A percentile compares a stretch with the other conserved stretches of the same genome.
phyloP scores from a whole-genome alignment of 2,113 vertebrate species.

The Nematolebias whitei region DNA sequence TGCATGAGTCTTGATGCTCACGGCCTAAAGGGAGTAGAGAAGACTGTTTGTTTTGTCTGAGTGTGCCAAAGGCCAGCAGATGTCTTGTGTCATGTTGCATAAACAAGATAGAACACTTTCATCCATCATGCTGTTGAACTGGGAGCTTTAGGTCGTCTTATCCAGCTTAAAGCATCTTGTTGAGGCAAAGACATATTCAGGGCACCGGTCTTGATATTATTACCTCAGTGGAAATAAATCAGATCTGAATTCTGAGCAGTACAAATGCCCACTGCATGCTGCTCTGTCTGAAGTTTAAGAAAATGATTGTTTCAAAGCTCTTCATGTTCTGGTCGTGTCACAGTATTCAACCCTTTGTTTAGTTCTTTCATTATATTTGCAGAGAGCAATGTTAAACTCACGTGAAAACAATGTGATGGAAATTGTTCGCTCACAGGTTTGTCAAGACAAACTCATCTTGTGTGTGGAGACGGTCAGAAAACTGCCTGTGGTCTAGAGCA shows the following conservation, averaged over 20 bases:
- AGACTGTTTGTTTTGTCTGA: constrained; percentile 42
- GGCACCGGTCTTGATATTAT: constrained; percentile 61
- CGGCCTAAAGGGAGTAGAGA: constrained; percentile 36
- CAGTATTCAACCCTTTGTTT: constrained; percentile 31
- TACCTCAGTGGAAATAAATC: constrained; percentile 70
- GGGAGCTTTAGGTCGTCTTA: constrained; percentile 54
- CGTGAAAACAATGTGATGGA: constrained; percentile 14
- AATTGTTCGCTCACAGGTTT: constrained; percentile 8
- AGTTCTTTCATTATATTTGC: constrained; percentile 15
- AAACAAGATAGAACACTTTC: constrained; percentile 75
- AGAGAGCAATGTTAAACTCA: constrained; percentile 8
- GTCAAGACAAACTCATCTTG: constrained; percentile 34
- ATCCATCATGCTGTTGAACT: constrained; percentile 74
- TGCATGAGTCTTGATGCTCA: constrained; percentile 24
- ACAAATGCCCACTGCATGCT: constrained; percentile 25
- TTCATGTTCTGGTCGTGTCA: constrained; percentile 26
- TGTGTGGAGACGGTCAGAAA: constrained; percentile 15
- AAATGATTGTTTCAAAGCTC: constrained; percentile 40
- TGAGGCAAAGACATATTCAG: constrained; percentile 66
- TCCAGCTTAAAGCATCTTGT: constrained; percentile 63
- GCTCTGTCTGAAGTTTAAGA: constrained; percentile 18
- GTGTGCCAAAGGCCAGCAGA: constrained; percentile 66
- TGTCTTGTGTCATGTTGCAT: constrained; percentile 76
- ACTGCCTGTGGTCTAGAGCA: not conserved
- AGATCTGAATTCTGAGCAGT: constrained; percentile 45